These are phyloP conservation scores for Laterallus jamaicensis DNA, from an alignment of 2,113 vertebrate genomes.

Conservation along the genomic window DNA sequence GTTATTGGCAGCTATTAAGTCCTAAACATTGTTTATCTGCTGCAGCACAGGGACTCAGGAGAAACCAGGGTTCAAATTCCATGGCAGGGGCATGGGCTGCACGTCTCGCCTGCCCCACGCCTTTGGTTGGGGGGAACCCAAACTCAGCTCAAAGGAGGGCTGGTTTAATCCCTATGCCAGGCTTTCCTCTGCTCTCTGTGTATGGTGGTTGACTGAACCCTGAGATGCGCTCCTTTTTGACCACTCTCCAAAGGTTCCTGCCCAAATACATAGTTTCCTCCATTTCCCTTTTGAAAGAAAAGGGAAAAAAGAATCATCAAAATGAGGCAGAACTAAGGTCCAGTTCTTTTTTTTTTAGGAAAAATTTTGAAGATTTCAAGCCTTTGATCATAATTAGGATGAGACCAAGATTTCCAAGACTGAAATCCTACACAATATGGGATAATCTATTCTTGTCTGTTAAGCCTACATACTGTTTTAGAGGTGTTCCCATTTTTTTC, in stretches of 20 bases:
- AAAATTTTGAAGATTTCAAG: not conserved
- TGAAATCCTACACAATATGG: not conserved
- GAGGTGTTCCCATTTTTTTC: not conserved
- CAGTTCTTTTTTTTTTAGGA: not conserved
- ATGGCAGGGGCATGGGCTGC: accelerated
- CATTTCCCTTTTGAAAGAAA: not conserved
- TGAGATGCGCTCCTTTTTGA: accelerated
- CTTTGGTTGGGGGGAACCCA: not conserved
- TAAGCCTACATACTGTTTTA: not conserved
- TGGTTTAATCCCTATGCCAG: not conserved
- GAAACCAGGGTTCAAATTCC: not conserved
- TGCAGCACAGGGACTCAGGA: not conserved
- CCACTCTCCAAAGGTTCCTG: not conserved
- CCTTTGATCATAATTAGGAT: not conserved
- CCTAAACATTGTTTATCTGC: not conserved
- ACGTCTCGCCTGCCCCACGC: accelerated
- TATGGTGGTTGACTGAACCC: not conserved
- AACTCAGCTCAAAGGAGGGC: not conserved
- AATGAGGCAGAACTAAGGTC: not conserved
- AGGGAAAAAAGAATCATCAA: not conserved
- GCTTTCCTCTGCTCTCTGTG: not conserved
- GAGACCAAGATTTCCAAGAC: not conserved
- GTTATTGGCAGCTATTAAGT: conserved; percentile 23
- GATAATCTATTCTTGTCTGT: not conserved
- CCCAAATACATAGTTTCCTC: not conserved